Evolutionary conservation across 2,797 vertebrate species (phyloP).

Genomic region (Leptoclinus maculatus): DNA sequence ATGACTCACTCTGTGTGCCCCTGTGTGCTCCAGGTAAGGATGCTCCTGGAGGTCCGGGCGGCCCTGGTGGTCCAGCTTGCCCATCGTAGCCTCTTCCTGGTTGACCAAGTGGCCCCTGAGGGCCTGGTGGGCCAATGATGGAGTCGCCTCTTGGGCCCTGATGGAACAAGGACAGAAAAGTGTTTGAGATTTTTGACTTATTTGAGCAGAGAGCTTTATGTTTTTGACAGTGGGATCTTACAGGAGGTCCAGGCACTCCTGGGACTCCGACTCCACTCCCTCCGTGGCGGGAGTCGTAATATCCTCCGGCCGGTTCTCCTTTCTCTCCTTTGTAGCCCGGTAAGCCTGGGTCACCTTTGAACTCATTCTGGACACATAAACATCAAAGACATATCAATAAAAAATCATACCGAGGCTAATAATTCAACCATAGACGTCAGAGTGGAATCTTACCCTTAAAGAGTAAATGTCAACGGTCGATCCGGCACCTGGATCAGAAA

Average conservation of each 20-base stretch:
- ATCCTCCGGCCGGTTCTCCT: constrained; percentile 86
- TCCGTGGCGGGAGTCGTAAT: constrained; percentile 80
- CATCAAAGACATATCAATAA: neutral
- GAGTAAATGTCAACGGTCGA: constrained; percentile 70
- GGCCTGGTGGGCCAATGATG: constrained; percentile 81
- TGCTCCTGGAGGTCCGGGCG: constrained; percentile 84
- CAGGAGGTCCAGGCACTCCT: constrained; percentile 78
- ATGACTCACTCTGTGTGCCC: constrained; percentile 75
- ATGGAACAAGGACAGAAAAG: neutral
- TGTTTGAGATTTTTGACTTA: neutral
- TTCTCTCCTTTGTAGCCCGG: constrained; percentile 89
- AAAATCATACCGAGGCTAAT: neutral
- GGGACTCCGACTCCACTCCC: constrained; percentile 80
- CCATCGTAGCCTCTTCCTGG: constrained; percentile 90
- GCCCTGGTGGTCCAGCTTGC: constrained; percentile 87
- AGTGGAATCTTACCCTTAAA: constrained; percentile 66
- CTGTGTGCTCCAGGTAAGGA: constrained; percentile 78
- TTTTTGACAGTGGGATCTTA: constrained; percentile 66
- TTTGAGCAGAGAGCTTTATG: neutral
- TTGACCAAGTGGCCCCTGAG: constrained; percentile 69
- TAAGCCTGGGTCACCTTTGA: constrained; percentile 86
- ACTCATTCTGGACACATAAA: constrained; percentile 71
- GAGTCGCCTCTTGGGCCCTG: constrained; percentile 91
- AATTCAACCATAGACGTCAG: neutral
- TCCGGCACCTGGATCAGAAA: constrained; percentile 64